Evolutionary conservation across 1,140 invertebrate genomes (phyloP), one percentile per base, ranked within the genome.

Genomic region (Uloborus diversus): DNA sequence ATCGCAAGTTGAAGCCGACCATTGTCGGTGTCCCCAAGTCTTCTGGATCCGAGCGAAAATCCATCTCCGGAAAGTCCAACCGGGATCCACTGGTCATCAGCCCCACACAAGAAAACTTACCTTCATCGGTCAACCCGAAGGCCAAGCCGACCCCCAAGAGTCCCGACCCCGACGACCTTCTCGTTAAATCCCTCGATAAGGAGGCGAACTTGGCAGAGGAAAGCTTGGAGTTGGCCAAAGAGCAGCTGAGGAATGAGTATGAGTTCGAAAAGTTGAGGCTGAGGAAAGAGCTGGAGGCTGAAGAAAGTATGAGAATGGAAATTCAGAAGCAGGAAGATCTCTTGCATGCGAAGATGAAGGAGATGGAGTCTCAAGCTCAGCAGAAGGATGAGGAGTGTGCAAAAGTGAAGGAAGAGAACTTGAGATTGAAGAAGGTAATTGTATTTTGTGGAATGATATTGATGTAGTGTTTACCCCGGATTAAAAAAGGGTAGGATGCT

Each of bases 191-290:
- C 35, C 37, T 88, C 85, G 2, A 86, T 87, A 57, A 85, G 85
- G 23, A 88, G 89, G 81, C 85, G 87, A 73, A 89, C 0, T 85
- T 91, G 69, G 87, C 73, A 3, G 35, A 89, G 28, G 87, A 89
- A 81, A 88, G 90, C 81, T 88, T 90, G 65, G 87, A 89, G 20
- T 85, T 92, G 27, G 87, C 90, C 0, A 88, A 90, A 82, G 86
- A 88, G 5, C 88, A 89, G 1, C 84, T 90, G 59, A 87, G 89
- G 1, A 88, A 56, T 88, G 91, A 86, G 87, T 88, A 83, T 85
- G 88, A 88, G 71, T 83, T 85, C 1, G 82, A 86, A 75, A 59
- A 82, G 80, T 69, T 87, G 57, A 73, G 84, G 62, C 65, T 57
- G 27, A 57, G 68, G 56, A 86, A 87, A 89, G 86, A 88, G 84